Conservation (phyloP, 53 echinoderm and acorn worm species). For the Temnopleurus reevesii region DNA sequence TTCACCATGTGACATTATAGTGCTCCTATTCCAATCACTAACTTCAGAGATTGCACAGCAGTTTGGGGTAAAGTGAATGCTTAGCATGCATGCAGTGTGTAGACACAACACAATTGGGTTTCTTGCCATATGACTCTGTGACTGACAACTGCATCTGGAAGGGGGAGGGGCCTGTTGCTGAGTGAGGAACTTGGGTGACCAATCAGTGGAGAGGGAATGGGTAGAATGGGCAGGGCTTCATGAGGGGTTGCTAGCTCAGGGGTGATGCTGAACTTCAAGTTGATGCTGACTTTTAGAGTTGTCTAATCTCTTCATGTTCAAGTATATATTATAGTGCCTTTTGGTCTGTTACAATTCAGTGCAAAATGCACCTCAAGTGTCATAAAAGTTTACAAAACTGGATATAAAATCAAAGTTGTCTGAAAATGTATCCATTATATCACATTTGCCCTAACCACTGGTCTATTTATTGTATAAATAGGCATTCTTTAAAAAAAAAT, state of each 20-base stretch:
- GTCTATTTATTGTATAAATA: too few relatives aligned
- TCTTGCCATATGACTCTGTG: background rate
- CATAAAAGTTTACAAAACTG: too few relatives aligned
- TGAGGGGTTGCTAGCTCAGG: background rate
- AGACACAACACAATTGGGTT: conserved; percentile 21
- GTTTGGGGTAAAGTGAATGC: background rate
- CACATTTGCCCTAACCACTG: too few relatives aligned
- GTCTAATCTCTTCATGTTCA: background rate
- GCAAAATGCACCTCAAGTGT: too few relatives aligned
- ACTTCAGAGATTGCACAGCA: background rate
- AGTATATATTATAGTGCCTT: too few relatives aligned
- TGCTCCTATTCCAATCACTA: background rate
- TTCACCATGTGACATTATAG: background rate
- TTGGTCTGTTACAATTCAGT: too few relatives aligned
- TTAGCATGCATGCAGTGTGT: conserved; percentile 11
- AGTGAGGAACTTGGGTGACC: background rate
- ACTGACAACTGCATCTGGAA: background rate
- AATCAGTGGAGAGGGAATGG: conserved; percentile 5
- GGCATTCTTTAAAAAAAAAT: too few relatives aligned
- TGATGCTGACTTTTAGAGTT: background rate
- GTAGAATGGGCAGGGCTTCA: conserved; percentile 5
- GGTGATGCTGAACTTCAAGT: too few relatives aligned
- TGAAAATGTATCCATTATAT: too few relatives aligned
- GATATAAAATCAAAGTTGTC: too few relatives aligned
- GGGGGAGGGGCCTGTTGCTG: conserved; percentile 6